Conservation (phyloP, 2,888 invertebrate genomes). For the Anticlea derivata region DNA sequence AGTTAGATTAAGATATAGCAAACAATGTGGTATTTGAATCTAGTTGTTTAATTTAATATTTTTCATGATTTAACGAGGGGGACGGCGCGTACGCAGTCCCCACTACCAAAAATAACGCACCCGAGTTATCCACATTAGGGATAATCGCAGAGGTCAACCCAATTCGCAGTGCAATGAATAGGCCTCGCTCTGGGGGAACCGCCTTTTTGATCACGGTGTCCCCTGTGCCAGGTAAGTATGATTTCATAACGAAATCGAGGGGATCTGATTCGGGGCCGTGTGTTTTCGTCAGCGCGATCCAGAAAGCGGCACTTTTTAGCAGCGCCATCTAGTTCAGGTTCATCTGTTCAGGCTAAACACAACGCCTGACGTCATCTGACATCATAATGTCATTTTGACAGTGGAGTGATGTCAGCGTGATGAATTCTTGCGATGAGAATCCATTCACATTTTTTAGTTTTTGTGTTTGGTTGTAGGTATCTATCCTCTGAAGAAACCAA, state of each 20-base stretch:
- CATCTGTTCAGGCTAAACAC: not conserved
- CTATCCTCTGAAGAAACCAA: no score
- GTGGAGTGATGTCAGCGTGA: no score
- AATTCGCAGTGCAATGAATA: conserved; percentile 13
- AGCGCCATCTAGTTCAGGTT: conserved; percentile 16
- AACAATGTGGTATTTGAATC: no score
- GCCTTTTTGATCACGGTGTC: conserved; percentile 21
- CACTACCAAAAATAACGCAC: conserved; percentile 17
- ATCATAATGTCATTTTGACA: not conserved
- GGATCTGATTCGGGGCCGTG: not conserved
- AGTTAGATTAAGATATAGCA: no score
- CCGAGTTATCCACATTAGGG: conserved; percentile 11
- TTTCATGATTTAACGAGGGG: not conserved
- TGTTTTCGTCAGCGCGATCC: conserved; percentile 23
- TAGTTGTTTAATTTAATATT: not conserved
- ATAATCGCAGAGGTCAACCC: conserved; percentile 18
- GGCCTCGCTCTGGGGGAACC: conserved; percentile 21
- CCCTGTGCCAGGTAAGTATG: conserved; percentile 22
- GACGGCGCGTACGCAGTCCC: conserved; percentile 21
- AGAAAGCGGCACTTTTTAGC: conserved; percentile 7
- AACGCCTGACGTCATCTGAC: conserved; percentile 7
- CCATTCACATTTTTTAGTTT: no score
- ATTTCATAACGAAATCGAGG: not conserved
- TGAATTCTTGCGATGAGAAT: no score
- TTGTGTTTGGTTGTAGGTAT: not conserved